These are phyloP conservation scores for Falco biarmicus DNA, from an alignment of 2,797 vertebrate species.

Conservation along the genomic window DNA sequence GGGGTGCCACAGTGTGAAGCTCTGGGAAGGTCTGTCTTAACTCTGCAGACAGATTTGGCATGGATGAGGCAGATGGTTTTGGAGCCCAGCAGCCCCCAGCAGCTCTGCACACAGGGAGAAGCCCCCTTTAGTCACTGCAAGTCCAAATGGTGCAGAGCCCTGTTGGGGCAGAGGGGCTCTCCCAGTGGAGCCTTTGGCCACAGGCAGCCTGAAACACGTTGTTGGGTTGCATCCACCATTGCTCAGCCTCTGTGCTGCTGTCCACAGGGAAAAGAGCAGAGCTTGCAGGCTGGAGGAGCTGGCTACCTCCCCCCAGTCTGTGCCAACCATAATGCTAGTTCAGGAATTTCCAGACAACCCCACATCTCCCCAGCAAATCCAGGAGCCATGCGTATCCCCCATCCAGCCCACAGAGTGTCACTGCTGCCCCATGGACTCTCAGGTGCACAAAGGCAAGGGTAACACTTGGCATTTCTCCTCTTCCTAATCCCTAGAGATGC, in stretches of 20 bases:
- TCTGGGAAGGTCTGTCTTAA: not conserved
- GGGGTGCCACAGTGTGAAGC: not conserved
- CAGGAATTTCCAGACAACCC: not conserved
- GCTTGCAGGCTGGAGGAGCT: not conserved
- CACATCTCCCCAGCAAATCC: not conserved
- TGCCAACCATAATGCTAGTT: not conserved
- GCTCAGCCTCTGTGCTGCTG: not conserved
- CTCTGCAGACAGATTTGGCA: not conserved
- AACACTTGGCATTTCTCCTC: not conserved
- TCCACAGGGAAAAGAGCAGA: not conserved
- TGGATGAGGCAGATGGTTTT: not conserved
- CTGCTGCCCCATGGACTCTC: not conserved
- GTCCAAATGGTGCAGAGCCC: not conserved
- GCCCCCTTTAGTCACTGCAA: not conserved
- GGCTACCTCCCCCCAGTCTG: not conserved
- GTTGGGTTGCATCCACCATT: not conserved
- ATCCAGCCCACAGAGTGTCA: not conserved
- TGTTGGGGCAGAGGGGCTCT: not conserved
- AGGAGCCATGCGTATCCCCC: not conserved
- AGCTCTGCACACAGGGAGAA: not conserved
- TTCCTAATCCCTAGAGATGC: not conserved
- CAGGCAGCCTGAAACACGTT: not conserved
- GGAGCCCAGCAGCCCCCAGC: not conserved
- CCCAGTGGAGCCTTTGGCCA: rapidly evolving
- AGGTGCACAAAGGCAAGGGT: not conserved